phyloP scores from a whole-genome alignment of 2,113 vertebrate genomes.

The Urocynchramus pylzowi region DNA sequence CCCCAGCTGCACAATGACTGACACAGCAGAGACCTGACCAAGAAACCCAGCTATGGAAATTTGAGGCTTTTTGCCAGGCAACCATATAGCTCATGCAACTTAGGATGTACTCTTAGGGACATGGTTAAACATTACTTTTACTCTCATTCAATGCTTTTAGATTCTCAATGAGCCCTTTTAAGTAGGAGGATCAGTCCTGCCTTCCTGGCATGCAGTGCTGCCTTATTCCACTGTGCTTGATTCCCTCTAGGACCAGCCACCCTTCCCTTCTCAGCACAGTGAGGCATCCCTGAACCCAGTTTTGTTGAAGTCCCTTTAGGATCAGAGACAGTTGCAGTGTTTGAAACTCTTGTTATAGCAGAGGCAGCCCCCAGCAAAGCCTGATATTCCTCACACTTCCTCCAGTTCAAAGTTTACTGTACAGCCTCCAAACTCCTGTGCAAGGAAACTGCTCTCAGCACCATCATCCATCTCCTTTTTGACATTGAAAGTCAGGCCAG shows the following conservation, averaged over 20 bases:
- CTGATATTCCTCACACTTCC: not conserved
- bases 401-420: not conserved
- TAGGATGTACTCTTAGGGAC: not conserved
- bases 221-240: not conserved
- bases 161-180: not conserved
- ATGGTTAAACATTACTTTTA: not conserved
- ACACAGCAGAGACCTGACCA: not conserved
- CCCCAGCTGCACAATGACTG: not conserved
- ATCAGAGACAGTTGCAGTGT: not conserved
- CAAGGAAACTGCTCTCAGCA: slow-evolving; percentile 3
- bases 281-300: not conserved
- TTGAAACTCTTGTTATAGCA: not conserved
- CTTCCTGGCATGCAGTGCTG: not conserved
- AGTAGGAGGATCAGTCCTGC: not conserved
- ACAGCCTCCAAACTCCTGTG: not conserved
- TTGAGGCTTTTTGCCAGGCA: not conserved
- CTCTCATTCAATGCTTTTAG: not conserved
- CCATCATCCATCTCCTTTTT: slow-evolving; percentile 55
- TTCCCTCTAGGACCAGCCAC: not conserved
- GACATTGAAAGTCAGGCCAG: slow-evolving; percentile 62
- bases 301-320: not conserved
- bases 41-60: not conserved
- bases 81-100: not conserved
- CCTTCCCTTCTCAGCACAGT: not conserved
- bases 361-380: not conserved